Evolutionary conservation across 2,113 vertebrate species (phyloP).

Genomic region (Arizona elegans): DNA sequence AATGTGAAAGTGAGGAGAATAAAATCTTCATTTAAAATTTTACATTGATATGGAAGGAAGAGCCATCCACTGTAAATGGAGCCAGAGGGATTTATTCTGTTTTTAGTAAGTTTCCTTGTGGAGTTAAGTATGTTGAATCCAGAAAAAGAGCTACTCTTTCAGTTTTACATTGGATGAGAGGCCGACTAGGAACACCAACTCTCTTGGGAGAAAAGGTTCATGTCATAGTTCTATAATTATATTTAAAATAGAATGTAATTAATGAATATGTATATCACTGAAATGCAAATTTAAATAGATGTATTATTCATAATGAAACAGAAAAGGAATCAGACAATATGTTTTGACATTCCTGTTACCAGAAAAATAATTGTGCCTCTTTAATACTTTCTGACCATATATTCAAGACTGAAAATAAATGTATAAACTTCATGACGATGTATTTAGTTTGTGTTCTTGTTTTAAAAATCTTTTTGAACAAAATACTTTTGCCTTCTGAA

Average conservation of each 20-base stretch:
- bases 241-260: not conserved
- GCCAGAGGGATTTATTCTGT: not conserved
- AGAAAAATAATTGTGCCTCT: conserved; percentile 7
- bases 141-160: not conserved
- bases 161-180: not conserved
- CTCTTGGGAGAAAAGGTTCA: not conserved
- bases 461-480: not conserved
- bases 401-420: conserved; percentile 12
- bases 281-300: not conserved
- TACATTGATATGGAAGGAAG: not conserved
- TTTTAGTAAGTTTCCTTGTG: not conserved
- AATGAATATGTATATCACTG: not conserved
- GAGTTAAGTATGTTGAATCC: not conserved
- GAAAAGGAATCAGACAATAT: not conserved
- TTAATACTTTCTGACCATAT: not conserved
- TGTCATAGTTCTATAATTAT: not conserved
- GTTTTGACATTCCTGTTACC: not conserved
- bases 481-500: not conserved
- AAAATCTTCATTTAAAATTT: not conserved
- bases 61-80: not conserved
- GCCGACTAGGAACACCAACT: not conserved
- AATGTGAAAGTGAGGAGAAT: not conserved
- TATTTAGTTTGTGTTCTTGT: not conserved
- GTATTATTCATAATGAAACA: not conserved
- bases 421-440: not conserved